These are phyloP conservation scores for Antitype chi DNA, from an alignment of 2,888 invertebrate species.

Conservation along the genomic window DNA sequence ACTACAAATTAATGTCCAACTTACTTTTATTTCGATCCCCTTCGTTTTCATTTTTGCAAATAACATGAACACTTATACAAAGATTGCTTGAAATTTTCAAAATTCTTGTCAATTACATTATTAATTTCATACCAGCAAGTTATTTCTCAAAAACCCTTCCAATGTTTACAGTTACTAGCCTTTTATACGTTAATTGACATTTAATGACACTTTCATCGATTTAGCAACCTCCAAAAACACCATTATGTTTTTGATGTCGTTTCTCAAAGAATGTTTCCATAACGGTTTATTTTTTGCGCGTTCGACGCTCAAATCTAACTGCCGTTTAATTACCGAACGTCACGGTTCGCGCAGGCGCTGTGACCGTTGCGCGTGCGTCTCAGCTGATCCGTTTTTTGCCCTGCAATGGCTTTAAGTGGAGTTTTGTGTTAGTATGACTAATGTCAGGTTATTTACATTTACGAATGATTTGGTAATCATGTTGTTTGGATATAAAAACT, in stretches of 20 bases:
- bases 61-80: not conserved
- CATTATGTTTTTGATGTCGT: slow-evolving; percentile 12
- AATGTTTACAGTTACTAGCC: not conserved
- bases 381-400: slow-evolving; percentile 75
- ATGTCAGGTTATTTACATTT: slow-evolving; percentile 34
- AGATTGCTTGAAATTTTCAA: not conserved
- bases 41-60: not conserved
- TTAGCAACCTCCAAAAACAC: slow-evolving; percentile 12
- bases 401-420: slow-evolving; percentile 56
- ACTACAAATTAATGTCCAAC: not conserved
- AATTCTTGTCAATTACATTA: not conserved
- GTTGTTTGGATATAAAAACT: not conserved
- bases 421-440: slow-evolving; percentile 59
- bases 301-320: slow-evolving; percentile 60
- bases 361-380: slow-evolving; percentile 75
- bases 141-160: not conserved
- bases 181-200: slow-evolving; percentile 21
- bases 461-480: slow-evolving; percentile 29
- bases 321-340: slow-evolving; percentile 70
- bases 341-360: slow-evolving; percentile 76
- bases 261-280: slow-evolving; percentile 30
- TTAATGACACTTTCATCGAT: slow-evolving; percentile 19
- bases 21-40: not conserved
- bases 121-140: not conserved
- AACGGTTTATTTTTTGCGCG: slow-evolving; percentile 67